A percentile compares a stretch with the other conserved stretches of the same genome.
Conservation (phyloP, 2,888 invertebrate species). For the Leptura quadrifasciata region DNA sequence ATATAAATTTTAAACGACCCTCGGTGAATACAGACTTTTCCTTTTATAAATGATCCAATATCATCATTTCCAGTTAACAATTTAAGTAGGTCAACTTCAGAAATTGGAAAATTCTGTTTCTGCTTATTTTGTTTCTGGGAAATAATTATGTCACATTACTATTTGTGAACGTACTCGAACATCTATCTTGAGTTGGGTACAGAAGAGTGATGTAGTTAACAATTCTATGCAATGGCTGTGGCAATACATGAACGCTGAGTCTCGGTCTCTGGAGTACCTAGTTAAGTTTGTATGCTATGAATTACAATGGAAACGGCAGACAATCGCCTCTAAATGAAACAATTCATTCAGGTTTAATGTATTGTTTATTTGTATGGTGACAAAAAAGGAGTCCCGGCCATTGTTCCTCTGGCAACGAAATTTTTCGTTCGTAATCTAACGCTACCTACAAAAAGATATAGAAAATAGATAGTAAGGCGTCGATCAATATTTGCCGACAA, state of each 20-base stretch:
- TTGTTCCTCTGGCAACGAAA: neutral
- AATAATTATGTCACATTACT: neutral
- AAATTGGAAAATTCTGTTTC: no score
- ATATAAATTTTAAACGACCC: no score
- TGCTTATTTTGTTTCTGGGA: neutral
- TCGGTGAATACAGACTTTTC: no score
- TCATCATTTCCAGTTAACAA: no score
- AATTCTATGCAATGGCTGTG: slow-evolving; percentile 3
- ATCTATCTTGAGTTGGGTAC: slow-evolving; percentile 6
- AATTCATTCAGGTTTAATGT: slow-evolving; percentile 44
- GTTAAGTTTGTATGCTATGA: slow-evolving; percentile 43
- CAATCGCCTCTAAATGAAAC: slow-evolving; percentile 44
- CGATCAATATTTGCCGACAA: no score
- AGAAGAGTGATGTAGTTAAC: slow-evolving; percentile 25
- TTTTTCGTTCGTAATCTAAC: neutral
- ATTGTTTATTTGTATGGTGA: slow-evolving; percentile 30
- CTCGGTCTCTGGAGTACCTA: slow-evolving; percentile 38
- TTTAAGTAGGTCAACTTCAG: no score
- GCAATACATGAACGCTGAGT: slow-evolving; percentile 39
- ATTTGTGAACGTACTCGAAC: neutral
- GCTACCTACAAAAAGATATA: neutral
- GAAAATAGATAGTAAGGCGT: neutral
- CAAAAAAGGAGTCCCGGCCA: neutral
- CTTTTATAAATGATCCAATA: no score
- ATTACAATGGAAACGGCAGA: slow-evolving; percentile 44